Base-by-base conservation (phyloP, 53 echinoderm and acorn worm species). In the Henricia sp. region DNA sequence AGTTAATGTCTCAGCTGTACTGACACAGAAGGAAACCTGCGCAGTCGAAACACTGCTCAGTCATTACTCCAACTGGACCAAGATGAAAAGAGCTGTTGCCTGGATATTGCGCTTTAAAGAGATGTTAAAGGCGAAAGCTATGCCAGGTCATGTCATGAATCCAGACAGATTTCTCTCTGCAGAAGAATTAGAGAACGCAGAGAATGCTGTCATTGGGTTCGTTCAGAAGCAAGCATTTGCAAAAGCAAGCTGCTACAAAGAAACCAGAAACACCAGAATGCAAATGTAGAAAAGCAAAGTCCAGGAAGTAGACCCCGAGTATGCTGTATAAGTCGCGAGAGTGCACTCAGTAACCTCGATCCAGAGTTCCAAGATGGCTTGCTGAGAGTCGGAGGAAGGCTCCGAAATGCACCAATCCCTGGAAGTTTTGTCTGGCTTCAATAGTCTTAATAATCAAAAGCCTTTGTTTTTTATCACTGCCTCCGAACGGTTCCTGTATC, bases 51-150 rank as follows among this genome's bases (percentile, higher is more conserved):
- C 40, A 46, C 41, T 72, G 19, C 37, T 85, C 13, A 35, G 60
- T 17, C 72, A 85, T 57, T 85, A 57, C 56, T 85, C 85, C 27
- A 55, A 54, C 59, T 85, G 85, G 85, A 72, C 85, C 30, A 85
- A 58, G 55, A 14, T 72, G 72, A 85, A 73, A 53, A 27, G 85
- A 17, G 85, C 72, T 34, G 48, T 83, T 11, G 83, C 83, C 36
- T 83, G 69, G 68, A 68, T 27, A 17, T 24, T 86, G 4, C 44
- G 74, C 37, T 35, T 80, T 54, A 46, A 46, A 14, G 14, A 14
- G 48, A 10, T 46, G 48, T 46, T 46, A 14, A 46, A 14, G 14
- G 48, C 8, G 48, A 46, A 46, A 46, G 8, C 48, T 14, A 46
- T 8, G 8, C 8, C 8, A 8, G 14, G 48, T 14, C 48, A 46